Conservation (phyloP, 1,140 invertebrate species). For the Pseudomyrmex flavicornis region DNA sequence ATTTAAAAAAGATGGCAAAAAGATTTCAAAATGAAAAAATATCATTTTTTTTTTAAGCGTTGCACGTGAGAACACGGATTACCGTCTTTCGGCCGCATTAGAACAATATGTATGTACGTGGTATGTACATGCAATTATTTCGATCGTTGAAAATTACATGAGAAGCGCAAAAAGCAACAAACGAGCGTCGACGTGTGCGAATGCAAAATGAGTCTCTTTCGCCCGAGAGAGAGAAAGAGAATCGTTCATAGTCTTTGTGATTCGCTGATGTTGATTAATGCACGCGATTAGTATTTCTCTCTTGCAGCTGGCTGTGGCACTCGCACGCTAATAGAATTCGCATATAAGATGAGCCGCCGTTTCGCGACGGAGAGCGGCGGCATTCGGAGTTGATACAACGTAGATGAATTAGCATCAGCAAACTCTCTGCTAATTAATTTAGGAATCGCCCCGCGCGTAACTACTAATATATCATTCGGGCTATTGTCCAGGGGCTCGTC, state of each 20-base stretch:
- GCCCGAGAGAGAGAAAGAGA: neutral
- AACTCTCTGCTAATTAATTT: slow-evolving; percentile 40
- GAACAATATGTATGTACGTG: neutral
- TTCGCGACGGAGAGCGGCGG: neutral
- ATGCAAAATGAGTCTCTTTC: neutral
- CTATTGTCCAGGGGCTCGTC: slow-evolving; percentile 14
- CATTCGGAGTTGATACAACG: slow-evolving; percentile 26
- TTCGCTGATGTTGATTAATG: slow-evolving; percentile 57
- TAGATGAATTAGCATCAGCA: slow-evolving; percentile 35
- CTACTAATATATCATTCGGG: too few species aligned
- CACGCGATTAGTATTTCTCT: slow-evolving; percentile 38
- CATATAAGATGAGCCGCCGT: slow-evolving; percentile 37
- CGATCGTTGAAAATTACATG: slow-evolving; percentile 32
- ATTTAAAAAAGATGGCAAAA: neutral
- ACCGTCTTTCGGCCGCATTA: neutral
- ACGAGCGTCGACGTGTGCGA: slow-evolving; percentile 22
- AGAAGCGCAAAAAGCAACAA: neutral
- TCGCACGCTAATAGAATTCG: slow-evolving; percentile 43
- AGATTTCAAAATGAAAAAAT: too few species aligned
- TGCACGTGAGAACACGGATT: neutral
- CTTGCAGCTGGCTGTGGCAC: neutral
- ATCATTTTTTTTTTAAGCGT: too few species aligned
- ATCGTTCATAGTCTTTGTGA: slow-evolving; percentile 17
- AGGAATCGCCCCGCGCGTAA: neutral
- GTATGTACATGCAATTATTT: slow-evolving; percentile 22